A percentile compares a stretch with the other conserved stretches of the same genome.
phyloP scores from a whole-genome alignment of 2,113 vertebrate genomes.

The Osmerus mordax region DNA sequence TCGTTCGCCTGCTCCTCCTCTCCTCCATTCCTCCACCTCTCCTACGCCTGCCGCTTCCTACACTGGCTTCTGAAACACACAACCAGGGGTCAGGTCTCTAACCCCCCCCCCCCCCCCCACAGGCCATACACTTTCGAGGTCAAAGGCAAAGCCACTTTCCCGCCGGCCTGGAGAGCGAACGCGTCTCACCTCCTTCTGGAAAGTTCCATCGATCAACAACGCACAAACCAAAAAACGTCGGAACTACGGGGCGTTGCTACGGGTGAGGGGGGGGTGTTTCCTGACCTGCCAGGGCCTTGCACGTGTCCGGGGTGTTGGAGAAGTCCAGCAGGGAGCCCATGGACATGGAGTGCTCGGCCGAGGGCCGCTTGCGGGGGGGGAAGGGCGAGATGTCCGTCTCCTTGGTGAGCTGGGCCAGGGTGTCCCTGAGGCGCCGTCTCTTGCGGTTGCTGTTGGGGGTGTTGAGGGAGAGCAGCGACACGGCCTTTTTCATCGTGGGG shows the following conservation, averaged over 20 bases:
- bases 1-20: slow-evolving; percentile 35
- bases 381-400: slow-evolving; percentile 91
- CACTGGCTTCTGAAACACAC: slow-evolving; percentile 47
- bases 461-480: slow-evolving; percentile 88
- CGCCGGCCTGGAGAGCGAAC: too few species aligned
- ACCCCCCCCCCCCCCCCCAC: neutral
- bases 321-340: slow-evolving; percentile 93
- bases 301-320: slow-evolving; percentile 92
- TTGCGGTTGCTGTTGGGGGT: slow-evolving; percentile 94
- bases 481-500: slow-evolving; percentile 92
- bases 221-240: neutral
- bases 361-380: slow-evolving; percentile 88
- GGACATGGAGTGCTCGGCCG: slow-evolving; percentile 90
- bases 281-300: slow-evolving; percentile 79
- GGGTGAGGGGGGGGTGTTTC: neutral
- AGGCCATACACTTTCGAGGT: neutral
- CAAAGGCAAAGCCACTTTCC: neutral
- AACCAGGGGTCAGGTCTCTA: neutral
- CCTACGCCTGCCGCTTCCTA: slow-evolving; percentile 42
- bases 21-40: slow-evolving; percentile 30
- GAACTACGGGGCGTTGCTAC: neutral
- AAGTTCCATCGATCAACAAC: too few species aligned
- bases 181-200: neutral
- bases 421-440: slow-evolving; percentile 86
- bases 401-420: slow-evolving; percentile 87